Percentiles rank a stretch among this genome's conserved stretches.
phyloP scores from a whole-genome alignment of 2,113 vertebrate genomes.

The Mystacornis crossleyi region DNA sequence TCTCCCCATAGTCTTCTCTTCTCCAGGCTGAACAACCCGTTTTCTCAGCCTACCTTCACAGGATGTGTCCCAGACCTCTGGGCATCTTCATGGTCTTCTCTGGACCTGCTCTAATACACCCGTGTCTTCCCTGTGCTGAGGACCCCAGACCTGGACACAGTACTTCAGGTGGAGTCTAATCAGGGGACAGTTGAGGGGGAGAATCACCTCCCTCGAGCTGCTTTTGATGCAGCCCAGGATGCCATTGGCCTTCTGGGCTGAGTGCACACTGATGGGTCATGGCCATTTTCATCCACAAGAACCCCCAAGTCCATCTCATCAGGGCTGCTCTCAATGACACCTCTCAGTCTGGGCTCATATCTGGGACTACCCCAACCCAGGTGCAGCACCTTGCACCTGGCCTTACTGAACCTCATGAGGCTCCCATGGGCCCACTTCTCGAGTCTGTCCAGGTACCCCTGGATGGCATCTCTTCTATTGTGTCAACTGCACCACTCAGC shows the following conservation, averaged over 20 bases:
- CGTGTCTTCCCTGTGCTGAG: neutral
- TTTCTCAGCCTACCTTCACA: neutral
- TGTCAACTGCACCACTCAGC: neutral
- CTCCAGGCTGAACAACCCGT: neutral
- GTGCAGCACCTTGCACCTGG: neutral
- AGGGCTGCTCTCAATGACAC: neutral
- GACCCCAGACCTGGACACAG: no score
- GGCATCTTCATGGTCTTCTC: neutral
- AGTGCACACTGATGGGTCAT: neutral
- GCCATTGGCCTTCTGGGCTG: neutral
- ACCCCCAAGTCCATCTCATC: neutral
- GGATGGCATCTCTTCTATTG: neutral
- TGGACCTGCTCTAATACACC: accelerated
- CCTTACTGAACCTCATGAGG: neutral
- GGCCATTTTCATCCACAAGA: neutral
- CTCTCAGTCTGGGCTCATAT: neutral
- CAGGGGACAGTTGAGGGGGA: neutral
- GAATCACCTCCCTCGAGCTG: neutral
- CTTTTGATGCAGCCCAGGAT: neutral
- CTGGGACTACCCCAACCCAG: neutral
- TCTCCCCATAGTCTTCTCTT: neutral
- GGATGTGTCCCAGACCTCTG: neutral
- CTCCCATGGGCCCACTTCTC: neutral
- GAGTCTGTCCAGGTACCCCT: neutral
- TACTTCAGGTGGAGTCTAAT: neutral